These are phyloP conservation scores for Hyalella azteca DNA, from an alignment of 2,888 invertebrate species.

Conservation along the genomic window DNA sequence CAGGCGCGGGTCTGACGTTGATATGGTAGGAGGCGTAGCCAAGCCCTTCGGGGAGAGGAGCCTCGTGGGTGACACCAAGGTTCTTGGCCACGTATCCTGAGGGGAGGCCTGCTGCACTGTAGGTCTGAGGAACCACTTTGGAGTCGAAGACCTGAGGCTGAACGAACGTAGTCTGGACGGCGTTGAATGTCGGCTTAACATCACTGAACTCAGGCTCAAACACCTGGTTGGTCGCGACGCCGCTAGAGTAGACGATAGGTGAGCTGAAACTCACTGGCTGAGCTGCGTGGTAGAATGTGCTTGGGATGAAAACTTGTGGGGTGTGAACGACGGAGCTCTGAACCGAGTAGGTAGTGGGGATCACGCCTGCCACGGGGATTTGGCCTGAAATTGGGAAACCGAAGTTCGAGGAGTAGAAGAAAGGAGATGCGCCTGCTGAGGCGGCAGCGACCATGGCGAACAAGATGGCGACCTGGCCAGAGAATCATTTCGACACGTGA, in stretches of 20 bases:
- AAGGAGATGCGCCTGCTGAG: slow-evolving; percentile 9
- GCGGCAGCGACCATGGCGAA: slow-evolving; percentile 34
- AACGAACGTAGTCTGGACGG: neutral
- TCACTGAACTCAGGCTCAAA: neutral
- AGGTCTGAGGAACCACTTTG: neutral
- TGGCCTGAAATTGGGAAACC: slow-evolving; percentile 10
- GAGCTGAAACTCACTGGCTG: neutral
- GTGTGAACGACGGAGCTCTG: neutral
- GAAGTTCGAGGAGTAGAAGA: neutral
- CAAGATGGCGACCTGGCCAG: neutral
- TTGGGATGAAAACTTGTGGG: neutral
- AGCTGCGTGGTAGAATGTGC: neutral
- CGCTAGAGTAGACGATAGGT: neutral
- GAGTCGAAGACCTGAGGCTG: neutral
- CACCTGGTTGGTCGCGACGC: neutral
- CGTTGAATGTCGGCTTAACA: neutral
- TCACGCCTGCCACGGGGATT: neutral
- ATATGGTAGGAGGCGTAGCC: slow-evolving; percentile 53
- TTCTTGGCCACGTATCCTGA: slow-evolving; percentile 55
- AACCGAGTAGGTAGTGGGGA: neutral
- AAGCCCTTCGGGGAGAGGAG: slow-evolving; percentile 52
- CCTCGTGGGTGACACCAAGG: slow-evolving; percentile 45
- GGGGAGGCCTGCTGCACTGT: neutral
- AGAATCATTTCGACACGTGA: too few species aligned
- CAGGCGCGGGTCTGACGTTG: slow-evolving; percentile 44